Evolutionary conservation across 1,140 invertebrate genomes (phyloP).

Genomic region (Dryas iulia): DNA sequence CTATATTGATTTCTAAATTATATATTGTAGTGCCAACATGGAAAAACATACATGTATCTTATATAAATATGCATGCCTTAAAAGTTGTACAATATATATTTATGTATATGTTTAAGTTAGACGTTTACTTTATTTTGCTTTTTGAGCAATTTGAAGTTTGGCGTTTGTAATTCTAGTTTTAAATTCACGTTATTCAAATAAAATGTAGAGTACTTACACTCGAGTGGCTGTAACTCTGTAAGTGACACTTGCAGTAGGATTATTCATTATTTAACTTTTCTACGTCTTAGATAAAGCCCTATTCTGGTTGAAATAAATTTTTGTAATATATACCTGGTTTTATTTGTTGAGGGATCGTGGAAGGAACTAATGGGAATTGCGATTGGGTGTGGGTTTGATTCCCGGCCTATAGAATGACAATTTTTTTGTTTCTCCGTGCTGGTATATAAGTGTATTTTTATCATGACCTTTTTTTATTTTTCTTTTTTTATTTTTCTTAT

Average conservation of each 20-base stretch:
- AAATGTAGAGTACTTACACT: conserved; percentile 25
- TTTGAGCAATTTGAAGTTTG: conserved; percentile 1
- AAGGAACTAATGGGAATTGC: neutral
- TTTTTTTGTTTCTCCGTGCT: too few species aligned
- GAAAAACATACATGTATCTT: neutral
- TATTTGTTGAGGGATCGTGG: neutral
- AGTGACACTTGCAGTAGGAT: conserved; percentile 34
- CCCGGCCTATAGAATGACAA: too few species aligned
- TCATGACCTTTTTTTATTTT: too few species aligned
- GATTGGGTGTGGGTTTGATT: too few species aligned
- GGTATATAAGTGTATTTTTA: too few species aligned
- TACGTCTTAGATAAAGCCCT: conserved; percentile 45
- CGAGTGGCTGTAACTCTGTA: conserved; percentile 14
- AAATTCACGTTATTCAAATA: conserved; percentile 32
- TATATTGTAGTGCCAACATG: neutral
- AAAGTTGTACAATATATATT: neutral
- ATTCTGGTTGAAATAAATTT: conserved; percentile 69
- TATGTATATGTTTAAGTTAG: neutral
- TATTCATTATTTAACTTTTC: conserved; percentile 36
- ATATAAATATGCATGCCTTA: neutral
- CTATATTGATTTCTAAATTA: neutral
- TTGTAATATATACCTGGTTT: conserved; percentile 54
- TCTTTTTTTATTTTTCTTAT: too few species aligned
- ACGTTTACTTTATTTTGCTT: neutral
- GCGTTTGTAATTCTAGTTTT: conserved; percentile 1